These are phyloP conservation scores for Heliothis subflexa DNA, from an alignment of 1,140 invertebrate genomes.

Conservation along the genomic window DNA sequence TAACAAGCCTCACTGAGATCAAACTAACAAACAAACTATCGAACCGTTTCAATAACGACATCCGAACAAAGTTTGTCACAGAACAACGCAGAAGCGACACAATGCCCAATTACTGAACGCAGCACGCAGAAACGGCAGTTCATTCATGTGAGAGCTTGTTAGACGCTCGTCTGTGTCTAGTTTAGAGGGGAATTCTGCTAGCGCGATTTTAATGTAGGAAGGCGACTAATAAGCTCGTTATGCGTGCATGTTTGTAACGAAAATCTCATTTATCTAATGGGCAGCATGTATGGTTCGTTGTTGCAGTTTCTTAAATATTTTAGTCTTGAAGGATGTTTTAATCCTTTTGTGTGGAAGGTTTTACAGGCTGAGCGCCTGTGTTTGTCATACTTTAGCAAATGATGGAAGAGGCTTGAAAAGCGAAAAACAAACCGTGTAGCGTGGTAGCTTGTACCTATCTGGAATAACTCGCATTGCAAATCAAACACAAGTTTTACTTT, in stretches of 20 bases:
- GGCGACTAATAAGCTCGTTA: not conserved
- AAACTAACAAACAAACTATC: slow-evolving; percentile 36
- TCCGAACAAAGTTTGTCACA: slow-evolving; percentile 48
- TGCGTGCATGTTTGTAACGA: too few species aligned
- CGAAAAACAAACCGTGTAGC: too few species aligned
- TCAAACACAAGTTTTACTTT: too few species aligned
- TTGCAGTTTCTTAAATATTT: too few species aligned
- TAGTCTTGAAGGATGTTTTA: too few species aligned
- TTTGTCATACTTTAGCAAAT: too few species aligned
- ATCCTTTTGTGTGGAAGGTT: not conserved
- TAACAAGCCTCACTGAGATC: slow-evolving; percentile 15
- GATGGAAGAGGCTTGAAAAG: too few species aligned
- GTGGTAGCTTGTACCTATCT: too few species aligned
- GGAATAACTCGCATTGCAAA: too few species aligned
- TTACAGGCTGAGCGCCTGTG: too few species aligned
- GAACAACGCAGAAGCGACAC: slow-evolving; percentile 57
- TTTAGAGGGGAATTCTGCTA: slow-evolving; percentile 31
- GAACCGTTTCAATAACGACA: slow-evolving; percentile 38
- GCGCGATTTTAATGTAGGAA: slow-evolving; percentile 36
- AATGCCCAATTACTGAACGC: slow-evolving; percentile 62
- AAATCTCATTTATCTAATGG: too few species aligned
- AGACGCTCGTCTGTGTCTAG: slow-evolving; percentile 58
- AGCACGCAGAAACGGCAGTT: slow-evolving; percentile 60
- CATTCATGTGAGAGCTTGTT: slow-evolving; percentile 70
- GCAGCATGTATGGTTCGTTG: too few species aligned